phyloP scores from a whole-genome alignment of 2,888 invertebrate species.

The Galeopsomyia nigrocyanea region DNA sequence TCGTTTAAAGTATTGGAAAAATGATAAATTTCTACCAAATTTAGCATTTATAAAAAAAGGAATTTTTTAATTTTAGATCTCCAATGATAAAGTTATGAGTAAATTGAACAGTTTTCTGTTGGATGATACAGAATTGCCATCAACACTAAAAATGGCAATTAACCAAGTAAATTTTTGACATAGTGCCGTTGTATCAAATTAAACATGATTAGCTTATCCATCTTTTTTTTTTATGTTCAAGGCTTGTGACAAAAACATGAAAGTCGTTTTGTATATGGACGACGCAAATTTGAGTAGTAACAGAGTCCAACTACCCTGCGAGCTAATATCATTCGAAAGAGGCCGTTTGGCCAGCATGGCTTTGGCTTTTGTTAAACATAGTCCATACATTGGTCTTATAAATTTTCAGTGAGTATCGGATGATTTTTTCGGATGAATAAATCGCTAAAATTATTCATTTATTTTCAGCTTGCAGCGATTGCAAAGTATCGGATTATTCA shows the following conservation, averaged over 20 bases:
- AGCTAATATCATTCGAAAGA: slow-evolving; percentile 25
- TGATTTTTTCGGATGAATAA: not conserved
- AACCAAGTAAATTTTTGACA: slow-evolving; percentile 15
- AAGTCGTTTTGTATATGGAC: slow-evolving; percentile 16
- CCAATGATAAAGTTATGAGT: not conserved
- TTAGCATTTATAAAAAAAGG: not conserved
- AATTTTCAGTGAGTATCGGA: slow-evolving; percentile 33
- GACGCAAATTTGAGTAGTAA: slow-evolving; percentile 12
- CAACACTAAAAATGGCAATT: slow-evolving; percentile 6
- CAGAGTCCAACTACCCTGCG: not conserved
- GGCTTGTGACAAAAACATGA: slow-evolving; percentile 1
- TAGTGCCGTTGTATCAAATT: too few relatives aligned
- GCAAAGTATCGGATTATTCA: slow-evolving; percentile 12
- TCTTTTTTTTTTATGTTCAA: not conserved
- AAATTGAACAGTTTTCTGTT: slow-evolving; percentile 6
- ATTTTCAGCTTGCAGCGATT: slow-evolving; percentile 25
- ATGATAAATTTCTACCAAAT: too few relatives aligned
- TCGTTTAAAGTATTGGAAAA: slow-evolving; percentile 15
- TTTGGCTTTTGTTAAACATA: slow-evolving; percentile 27
- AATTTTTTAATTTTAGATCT: not conserved
- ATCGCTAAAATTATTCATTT: not conserved
- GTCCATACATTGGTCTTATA: slow-evolving; percentile 36
- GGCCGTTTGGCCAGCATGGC: slow-evolving; percentile 11
- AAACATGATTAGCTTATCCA: not conserved
- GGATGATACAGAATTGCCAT: slow-evolving; percentile 13